phyloP scores from a whole-genome alignment of 1,140 invertebrate genomes.

The Solen grandis region DNA sequence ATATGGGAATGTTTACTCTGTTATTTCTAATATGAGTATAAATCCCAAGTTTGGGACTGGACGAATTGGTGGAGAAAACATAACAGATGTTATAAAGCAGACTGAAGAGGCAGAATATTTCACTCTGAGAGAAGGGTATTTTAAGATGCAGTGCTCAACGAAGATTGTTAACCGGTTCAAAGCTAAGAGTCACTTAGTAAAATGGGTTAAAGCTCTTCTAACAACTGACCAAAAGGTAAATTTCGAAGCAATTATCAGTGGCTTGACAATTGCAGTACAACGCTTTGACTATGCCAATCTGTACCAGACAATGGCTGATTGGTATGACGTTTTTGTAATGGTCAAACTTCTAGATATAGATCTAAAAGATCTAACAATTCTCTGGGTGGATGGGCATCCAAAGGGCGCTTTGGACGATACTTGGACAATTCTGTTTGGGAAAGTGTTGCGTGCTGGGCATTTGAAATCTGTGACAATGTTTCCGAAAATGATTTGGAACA shows the following conservation, averaged over 20 bases:
- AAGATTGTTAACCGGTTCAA: not conserved
- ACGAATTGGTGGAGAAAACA: not conserved
- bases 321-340: conserved; percentile 65
- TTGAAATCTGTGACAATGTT: conserved; percentile 50
- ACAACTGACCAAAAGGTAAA: no score
- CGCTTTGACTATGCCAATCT: conserved; percentile 66
- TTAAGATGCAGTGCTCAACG: not conserved
- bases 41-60: no score
- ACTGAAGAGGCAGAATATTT: no score
- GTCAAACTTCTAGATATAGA: conserved; percentile 53
- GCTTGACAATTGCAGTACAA: not conserved
- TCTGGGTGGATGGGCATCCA: conserved; percentile 73
- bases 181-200: not conserved
- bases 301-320: conserved; percentile 70
- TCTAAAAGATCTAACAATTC: conserved; percentile 57
- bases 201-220: not conserved
- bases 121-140: no score
- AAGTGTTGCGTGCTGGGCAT: conserved; percentile 34
- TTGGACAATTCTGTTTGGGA: conserved; percentile 67
- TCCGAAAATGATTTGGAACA: conserved; percentile 66
- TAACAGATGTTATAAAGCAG: no score
- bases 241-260: no score
- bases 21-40: not conserved
- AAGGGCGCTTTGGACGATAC: conserved; percentile 63
- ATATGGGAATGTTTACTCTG: not conserved